Conservation (phyloP, 1,140 invertebrate species). For the Physella acuta region DNA sequence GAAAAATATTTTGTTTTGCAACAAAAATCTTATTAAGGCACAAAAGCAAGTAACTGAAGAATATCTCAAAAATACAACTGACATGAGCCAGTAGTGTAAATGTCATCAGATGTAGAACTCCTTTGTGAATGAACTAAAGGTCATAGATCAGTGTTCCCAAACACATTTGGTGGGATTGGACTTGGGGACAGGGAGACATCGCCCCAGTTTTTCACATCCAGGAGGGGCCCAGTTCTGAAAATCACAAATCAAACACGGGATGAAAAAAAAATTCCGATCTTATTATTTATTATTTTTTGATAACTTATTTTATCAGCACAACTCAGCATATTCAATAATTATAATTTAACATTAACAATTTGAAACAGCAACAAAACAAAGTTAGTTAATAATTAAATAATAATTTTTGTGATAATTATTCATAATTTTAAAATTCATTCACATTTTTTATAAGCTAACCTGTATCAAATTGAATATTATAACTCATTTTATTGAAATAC, state of each 20-base stretch:
- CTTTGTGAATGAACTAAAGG: too few relatives aligned
- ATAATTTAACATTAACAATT: not conserved
- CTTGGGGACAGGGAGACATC: constrained; percentile 49
- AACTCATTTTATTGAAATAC: too few relatives aligned
- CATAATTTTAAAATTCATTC: not conserved
- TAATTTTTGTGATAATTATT: not conserved
- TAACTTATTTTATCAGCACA: not conserved
- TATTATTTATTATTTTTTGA: not conserved
- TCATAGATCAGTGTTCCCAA: constrained; percentile 56
- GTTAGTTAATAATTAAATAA: not conserved
- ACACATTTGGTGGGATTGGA: constrained; percentile 53
- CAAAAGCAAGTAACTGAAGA: too few relatives aligned
- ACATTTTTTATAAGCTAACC: too few relatives aligned
- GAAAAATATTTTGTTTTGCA: too few relatives aligned
- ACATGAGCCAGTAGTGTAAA: too few relatives aligned
- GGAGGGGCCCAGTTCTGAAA: constrained; percentile 59
- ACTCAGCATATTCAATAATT: not conserved
- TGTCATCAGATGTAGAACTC: too few relatives aligned
- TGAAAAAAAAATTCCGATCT: not conserved
- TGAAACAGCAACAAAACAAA: not conserved
- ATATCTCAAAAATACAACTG: too few relatives aligned
- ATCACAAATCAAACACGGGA: not conserved
- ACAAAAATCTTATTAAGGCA: too few relatives aligned
- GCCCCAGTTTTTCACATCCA: constrained; percentile 56
- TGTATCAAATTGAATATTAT: too few relatives aligned